phyloP scores from a whole-genome alignment of 2,888 invertebrate genomes.

The Rhogogaster chlorosoma region DNA sequence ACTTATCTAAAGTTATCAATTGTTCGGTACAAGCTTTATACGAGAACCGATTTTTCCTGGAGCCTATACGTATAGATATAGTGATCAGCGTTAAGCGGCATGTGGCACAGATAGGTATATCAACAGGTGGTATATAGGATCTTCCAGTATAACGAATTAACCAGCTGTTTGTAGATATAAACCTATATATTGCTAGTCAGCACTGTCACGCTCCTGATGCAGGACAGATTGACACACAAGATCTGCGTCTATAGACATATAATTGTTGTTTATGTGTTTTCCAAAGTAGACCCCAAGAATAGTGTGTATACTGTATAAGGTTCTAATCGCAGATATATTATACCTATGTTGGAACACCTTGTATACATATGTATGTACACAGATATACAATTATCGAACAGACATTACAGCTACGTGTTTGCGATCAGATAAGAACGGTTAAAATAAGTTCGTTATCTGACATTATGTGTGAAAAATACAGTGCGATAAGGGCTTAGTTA shows the following conservation, averaged over 20 bases:
- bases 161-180: conserved; percentile 3
- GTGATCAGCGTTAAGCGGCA: conserved; percentile 10
- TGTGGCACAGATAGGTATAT: conserved; percentile 26
- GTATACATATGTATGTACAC: conserved; percentile 12
- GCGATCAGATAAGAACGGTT: conserved; percentile 61
- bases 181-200: neutral
- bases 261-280: conserved; percentile 4
- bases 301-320: neutral
- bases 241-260: neutral
- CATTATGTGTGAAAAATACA: conserved; percentile 50
- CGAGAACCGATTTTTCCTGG: neutral
- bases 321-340: neutral
- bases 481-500: conserved; percentile 50
- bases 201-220: neutral
- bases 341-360: conserved; percentile 24
- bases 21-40: neutral
- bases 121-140: conserved; percentile 46
- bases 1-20: neutral
- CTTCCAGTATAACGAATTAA: conserved; percentile 15
- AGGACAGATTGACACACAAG: neutral
- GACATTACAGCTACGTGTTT: conserved; percentile 47
- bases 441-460: conserved; percentile 58
- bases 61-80: neutral
- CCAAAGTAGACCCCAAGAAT: neutral
- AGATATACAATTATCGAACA: conserved; percentile 21